Conservation (phyloP, 2,113 vertebrate species). For the Paradoxurus hermaphroditus region DNA sequence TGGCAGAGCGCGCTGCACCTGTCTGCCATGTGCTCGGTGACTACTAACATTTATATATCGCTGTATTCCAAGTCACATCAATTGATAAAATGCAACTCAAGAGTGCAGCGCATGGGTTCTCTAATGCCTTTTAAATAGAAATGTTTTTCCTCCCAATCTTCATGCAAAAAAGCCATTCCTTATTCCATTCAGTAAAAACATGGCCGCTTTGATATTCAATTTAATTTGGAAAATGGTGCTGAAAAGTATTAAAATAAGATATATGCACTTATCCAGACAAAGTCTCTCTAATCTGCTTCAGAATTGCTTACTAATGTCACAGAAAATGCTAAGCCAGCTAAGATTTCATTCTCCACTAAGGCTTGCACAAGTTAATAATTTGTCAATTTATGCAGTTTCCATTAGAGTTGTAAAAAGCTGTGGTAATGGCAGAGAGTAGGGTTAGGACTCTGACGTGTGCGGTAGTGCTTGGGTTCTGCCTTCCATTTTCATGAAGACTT, state of each 20-base stretch:
- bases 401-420: background rate
- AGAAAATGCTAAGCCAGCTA: background rate
- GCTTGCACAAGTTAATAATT: background rate
- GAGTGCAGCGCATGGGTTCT: background rate
- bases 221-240: constrained; percentile 8
- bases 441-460: background rate
- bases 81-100: constrained; percentile 27
- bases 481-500: background rate
- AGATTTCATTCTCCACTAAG: background rate
- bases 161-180: background rate
- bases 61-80: background rate
- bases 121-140: background rate
- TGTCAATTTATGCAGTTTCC: background rate
- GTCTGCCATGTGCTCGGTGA: constrained; percentile 16
- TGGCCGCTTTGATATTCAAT: background rate
- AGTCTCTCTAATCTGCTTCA: background rate
- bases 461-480: background rate
- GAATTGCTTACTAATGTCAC: background rate
- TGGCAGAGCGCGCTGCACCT: background rate
- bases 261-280: background rate
- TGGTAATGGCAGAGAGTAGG: background rate
- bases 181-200: background rate
- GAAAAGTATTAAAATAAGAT: constrained; percentile 41
- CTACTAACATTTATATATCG: background rate
- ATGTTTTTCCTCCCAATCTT: background rate